phyloP scores from a whole-genome alignment of 1,140 invertebrate genomes.

The Drosophila serrata region DNA sequence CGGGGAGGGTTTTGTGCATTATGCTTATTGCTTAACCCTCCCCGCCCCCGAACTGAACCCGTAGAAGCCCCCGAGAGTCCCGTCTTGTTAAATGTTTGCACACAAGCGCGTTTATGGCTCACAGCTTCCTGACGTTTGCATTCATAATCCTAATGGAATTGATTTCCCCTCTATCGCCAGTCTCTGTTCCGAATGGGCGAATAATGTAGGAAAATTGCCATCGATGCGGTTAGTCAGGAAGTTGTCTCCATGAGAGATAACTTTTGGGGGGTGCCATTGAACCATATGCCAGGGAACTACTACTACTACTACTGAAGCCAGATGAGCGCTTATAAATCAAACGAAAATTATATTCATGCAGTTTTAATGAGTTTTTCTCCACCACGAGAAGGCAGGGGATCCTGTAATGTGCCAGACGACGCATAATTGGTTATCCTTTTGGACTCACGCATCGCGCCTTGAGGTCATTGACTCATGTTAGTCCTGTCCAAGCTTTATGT shows the following conservation, averaged over 20 bases:
- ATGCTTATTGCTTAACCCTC: constrained; percentile 75
- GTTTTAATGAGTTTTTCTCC: constrained; percentile 79
- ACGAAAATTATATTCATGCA: constrained; percentile 83
- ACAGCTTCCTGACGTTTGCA: constrained; percentile 75
- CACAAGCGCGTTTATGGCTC: constrained; percentile 81
- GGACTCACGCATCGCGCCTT: constrained; percentile 36
- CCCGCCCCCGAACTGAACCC: constrained; percentile 18
- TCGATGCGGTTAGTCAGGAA: constrained; percentile 62
- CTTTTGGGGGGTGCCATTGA: constrained; percentile 14
- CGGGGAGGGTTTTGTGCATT: constrained; percentile 55
- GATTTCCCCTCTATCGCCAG: constrained; percentile 46
- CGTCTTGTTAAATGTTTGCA: constrained; percentile 73
- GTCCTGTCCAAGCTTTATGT: constrained; percentile 25
- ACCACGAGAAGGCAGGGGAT: not conserved
- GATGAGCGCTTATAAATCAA: constrained; percentile 80
- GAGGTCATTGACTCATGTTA: constrained; percentile 68
- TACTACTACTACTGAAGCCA: constrained; percentile 54
- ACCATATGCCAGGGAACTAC: constrained; percentile 67
- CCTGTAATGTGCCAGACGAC: constrained; percentile 61
- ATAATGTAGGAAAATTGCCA: constrained; percentile 74
- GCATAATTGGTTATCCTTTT: constrained; percentile 76
- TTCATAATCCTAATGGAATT: constrained; percentile 84
- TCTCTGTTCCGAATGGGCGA: constrained; percentile 54
- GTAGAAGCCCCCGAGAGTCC: constrained; percentile 12
- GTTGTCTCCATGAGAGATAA: constrained; percentile 41